Percentiles rank a stretch among this genome's conserved stretches.
phyloP scores from a whole-genome alignment of 1,140 invertebrate genomes.

The Zaprionus capensis region DNA sequence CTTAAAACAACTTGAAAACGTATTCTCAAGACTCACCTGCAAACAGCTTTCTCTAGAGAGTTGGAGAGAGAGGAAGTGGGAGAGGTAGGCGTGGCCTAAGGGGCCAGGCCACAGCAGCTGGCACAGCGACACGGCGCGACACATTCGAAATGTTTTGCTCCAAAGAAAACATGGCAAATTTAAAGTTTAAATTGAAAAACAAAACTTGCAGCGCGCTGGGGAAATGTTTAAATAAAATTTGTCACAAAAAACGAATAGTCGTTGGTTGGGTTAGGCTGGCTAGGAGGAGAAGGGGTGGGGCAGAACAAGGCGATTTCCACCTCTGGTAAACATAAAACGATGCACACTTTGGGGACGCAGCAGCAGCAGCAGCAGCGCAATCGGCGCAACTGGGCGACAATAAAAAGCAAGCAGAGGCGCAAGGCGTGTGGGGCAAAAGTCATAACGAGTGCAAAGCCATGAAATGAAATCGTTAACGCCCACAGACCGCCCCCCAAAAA shows the following conservation, averaged over 20 bases:
- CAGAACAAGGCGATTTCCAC: slow-evolving; percentile 49
- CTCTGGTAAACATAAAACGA: slow-evolving; percentile 78
- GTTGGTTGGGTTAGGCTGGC: neutral
- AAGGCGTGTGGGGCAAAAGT: slow-evolving; percentile 56
- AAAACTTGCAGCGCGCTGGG: slow-evolving; percentile 40
- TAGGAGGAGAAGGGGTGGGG: neutral
- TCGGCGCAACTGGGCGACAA: slow-evolving; percentile 72
- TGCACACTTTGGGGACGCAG: slow-evolving; percentile 74
- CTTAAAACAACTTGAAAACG: slow-evolving; percentile 17
- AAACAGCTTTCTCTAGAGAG: slow-evolving; percentile 36
- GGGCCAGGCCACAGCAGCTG: slow-evolving; percentile 56
- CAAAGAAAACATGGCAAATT: slow-evolving; percentile 63
- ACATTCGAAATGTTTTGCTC: slow-evolving; percentile 63
- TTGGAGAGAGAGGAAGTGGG: neutral
- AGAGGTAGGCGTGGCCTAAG: neutral
- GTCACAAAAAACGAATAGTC: slow-evolving; percentile 37
- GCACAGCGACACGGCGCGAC: slow-evolving; percentile 37
- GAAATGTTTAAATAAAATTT: slow-evolving; percentile 59
- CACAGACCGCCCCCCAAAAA: slow-evolving; percentile 22
- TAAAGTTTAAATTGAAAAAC: slow-evolving; percentile 79
- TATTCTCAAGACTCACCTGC: slow-evolving; percentile 30
- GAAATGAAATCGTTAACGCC: slow-evolving; percentile 80
- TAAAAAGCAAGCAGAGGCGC: slow-evolving; percentile 64
- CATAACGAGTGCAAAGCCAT: slow-evolving; percentile 83
- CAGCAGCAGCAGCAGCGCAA: slow-evolving; percentile 22